Percentiles rank a stretch among this genome's conserved stretches.
Evolutionary conservation across 2,888 invertebrate species (phyloP).

Genomic region (Pachydiplax longipennis): DNA sequence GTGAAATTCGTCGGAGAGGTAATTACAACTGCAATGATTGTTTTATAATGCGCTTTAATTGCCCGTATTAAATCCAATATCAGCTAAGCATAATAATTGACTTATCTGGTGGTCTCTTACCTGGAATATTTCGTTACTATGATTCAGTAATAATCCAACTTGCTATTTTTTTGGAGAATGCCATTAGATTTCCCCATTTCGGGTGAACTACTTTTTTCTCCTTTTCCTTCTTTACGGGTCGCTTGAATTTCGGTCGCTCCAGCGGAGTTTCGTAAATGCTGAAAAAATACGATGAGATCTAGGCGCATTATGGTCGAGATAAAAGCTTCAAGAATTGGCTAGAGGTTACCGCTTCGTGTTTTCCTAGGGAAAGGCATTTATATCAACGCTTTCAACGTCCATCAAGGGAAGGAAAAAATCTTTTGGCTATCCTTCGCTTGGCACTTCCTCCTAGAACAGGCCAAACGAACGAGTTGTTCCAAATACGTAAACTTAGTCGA

Average conservation of each 20-base stretch:
- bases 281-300: not conserved
- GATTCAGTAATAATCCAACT: too few species aligned
- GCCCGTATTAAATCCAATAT: too few species aligned
- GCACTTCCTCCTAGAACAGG: not conserved
- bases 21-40: too few species aligned
- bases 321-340: not conserved
- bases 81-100: too few species aligned
- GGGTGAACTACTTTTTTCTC: too few species aligned
- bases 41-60: too few species aligned
- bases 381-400: not conserved
- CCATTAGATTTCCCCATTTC: too few species aligned
- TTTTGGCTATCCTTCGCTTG: not conserved
- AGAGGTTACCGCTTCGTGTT: not conserved
- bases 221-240: too few species aligned
- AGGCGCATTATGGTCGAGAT: not conserved
- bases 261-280: not conserved
- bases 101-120: too few species aligned
- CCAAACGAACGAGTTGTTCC: not conserved
- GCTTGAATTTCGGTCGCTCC: not conserved
- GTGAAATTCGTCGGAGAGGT: too few species aligned
- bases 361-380: not conserved
- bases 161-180: too few species aligned
- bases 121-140: too few species aligned
- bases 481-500: not conserved
- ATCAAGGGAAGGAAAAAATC: not conserved